Base-by-base conservation (phyloP, 2,113 vertebrate species). In the Garra rufa region DNA sequence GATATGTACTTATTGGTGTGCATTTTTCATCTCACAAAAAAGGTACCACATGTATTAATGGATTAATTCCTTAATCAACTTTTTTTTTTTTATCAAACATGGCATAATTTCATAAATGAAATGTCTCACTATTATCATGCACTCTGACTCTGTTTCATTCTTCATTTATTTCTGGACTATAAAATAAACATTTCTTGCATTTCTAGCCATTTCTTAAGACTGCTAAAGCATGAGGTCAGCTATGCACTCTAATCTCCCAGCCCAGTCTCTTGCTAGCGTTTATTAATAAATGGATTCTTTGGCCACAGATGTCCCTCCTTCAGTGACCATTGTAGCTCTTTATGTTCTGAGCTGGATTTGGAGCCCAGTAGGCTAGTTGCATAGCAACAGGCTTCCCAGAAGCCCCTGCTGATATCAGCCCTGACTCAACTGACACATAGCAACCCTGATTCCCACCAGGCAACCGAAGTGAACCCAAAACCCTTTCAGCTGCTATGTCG, bases 381-480 rank as follows among this genome's bases (percentile, higher is more conserved):
- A 10, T 81, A 81, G 93, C 89, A 92, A 91, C 92, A 59, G n/a
- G 43, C 87, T 82, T 87, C 87, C 89, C 85, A 48, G 19, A 81
- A 65, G 79, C 55, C 83, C 79, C 63, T 1, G 67, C 74, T 15
- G 57, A 73, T 89, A 88, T 89, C 87, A 82, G 71, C 6, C 9
- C 21, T 4, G 79, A 89, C 88, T 86, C 89, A 75, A 67, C 85
- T 89, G 34, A 85, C 75, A 55, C 85, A 78, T 50, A 87, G 83
- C 69, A 86, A 52, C 43, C 57, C 57, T 28, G 69, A 57, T 69
- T 82, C 76, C 57, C 70, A 86, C 59, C 71, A 57, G 74, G 76
- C 44, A 70, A 44, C 70, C 76, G 19, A 57, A 81, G 63, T 70
- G 81, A 90, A 69, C 50, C 57, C 76, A 77, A 85, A 83, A 78